Percentiles rank a stretch among this genome's conserved stretches.
These are phyloP conservation scores for Rambutsinella grinnellia DNA, from an alignment of 2,888 invertebrate genomes.

Conservation along the genomic window DNA sequence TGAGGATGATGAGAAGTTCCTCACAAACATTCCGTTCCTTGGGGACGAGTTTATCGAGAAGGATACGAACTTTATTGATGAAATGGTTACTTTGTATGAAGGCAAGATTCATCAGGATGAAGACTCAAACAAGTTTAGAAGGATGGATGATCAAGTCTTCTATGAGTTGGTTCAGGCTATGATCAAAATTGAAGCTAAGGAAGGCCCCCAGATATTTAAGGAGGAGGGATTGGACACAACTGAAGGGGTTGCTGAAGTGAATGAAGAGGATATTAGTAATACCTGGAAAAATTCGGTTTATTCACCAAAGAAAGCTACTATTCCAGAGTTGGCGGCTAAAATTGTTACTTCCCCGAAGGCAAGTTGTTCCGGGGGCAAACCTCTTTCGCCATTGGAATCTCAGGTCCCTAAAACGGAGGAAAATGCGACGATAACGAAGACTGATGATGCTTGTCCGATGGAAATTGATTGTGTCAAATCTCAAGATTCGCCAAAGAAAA, in stretches of 20 bases:
- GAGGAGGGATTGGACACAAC: constrained; percentile 3
- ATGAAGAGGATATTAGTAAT: neutral
- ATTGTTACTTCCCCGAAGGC: neutral
- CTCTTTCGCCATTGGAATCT: neutral
- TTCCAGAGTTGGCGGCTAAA: constrained; percentile 38
- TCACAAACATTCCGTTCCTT: constrained; percentile 61
- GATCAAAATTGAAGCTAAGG: constrained; percentile 38
- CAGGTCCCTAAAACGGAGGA: neutral
- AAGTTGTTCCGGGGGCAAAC: neutral
- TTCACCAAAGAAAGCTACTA: constrained; percentile 22
- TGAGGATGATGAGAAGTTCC: constrained; percentile 60
- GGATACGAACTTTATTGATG: constrained; percentile 59
- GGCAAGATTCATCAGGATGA: constrained; percentile 54
- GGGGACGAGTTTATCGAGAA: constrained; percentile 62
- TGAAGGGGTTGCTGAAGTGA: neutral
- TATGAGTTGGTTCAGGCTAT: constrained; percentile 32
- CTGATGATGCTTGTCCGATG: neutral
- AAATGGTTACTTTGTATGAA: constrained; percentile 55
- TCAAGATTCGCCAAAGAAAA: neutral
- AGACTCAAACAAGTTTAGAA: constrained; percentile 14
- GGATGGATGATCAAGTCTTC: constrained; percentile 52
- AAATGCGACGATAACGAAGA: neutral
- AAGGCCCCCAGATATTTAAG: constrained; percentile 32
- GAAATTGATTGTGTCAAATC: neutral
- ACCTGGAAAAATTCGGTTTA: no score